These are phyloP conservation scores for Stenchaetothrips biformis DNA, from an alignment of 2,888 invertebrate species.

Conservation along the genomic window DNA sequence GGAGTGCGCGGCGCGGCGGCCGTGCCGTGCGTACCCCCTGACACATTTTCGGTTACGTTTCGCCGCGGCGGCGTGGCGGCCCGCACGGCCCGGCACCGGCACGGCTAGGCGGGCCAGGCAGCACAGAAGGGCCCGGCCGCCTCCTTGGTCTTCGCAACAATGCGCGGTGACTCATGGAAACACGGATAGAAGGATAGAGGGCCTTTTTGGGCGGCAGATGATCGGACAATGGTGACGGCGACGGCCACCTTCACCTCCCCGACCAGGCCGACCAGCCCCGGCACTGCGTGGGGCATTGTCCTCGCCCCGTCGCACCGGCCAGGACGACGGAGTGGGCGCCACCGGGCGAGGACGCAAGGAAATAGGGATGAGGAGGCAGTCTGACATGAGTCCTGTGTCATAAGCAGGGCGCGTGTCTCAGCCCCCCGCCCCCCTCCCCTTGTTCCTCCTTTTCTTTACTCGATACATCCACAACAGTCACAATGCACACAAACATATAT, in stretches of 20 bases:
- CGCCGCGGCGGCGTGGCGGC: neutral
- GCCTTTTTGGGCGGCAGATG: neutral
- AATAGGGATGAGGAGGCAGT: too few species aligned
- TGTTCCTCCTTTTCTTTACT: too few species aligned
- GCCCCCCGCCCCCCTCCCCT: too few species aligned
- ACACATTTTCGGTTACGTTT: too few species aligned
- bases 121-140: neutral
- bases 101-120: neutral
- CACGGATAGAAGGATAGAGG: neutral
- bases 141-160: neutral
- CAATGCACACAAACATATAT: neutral
- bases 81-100: neutral
- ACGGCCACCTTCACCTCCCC: neutral
- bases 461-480: neutral
- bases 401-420: too few species aligned
- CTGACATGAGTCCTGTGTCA: too few species aligned
- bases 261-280: neutral
- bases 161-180: neutral
- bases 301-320: neutral
- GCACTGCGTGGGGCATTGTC: neutral
- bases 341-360: too few species aligned
- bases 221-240: conserved; percentile 1
- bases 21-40: too few species aligned
- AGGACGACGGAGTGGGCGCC: neutral
- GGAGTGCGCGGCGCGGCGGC: too few species aligned